phyloP scores from a whole-genome alignment of 2,888 invertebrate genomes.

The Hypena proboscidalis region DNA sequence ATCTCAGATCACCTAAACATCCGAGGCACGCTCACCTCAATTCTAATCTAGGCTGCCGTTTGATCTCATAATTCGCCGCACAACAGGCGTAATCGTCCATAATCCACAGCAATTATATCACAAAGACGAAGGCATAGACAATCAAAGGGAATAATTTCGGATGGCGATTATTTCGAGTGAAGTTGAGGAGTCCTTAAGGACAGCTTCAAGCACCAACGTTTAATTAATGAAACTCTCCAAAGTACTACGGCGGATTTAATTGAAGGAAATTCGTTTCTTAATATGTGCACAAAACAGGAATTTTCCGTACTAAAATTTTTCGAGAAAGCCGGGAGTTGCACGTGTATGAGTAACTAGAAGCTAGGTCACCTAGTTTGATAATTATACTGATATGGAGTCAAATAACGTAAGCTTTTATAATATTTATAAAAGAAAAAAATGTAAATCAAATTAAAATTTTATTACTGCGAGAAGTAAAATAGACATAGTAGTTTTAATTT shows the following conservation, averaged over 20 bases:
- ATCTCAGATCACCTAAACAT: too few species aligned
- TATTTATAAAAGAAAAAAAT: too few species aligned
- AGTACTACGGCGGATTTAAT: slow-evolving; percentile 40
- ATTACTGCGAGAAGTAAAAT: too few species aligned
- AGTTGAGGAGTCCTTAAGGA: slow-evolving; percentile 49
- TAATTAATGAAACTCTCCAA: slow-evolving; percentile 70
- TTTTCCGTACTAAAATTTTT: not conserved
- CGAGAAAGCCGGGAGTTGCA: not conserved
- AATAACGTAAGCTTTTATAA: too few species aligned
- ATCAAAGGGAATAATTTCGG: slow-evolving; percentile 75
- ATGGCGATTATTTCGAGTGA: slow-evolving; percentile 73
- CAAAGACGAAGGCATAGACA: slow-evolving; percentile 63
- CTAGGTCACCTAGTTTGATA: too few species aligned
- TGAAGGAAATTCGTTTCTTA: slow-evolving; percentile 37
- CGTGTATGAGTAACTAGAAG: too few species aligned
- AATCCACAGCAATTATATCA: slow-evolving; percentile 64
- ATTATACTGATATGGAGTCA: too few species aligned
- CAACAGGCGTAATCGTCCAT: slow-evolving; percentile 46
- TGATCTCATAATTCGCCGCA: slow-evolving; percentile 29
- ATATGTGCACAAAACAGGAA: slow-evolving; percentile 17
- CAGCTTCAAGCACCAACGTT: slow-evolving; percentile 57
- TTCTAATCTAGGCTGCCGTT: slow-evolving; percentile 25
- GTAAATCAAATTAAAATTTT: too few species aligned
- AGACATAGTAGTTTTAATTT: too few species aligned
- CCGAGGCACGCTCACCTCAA: slow-evolving; percentile 8